These are phyloP conservation scores for Archaeoteleia sp. DNA, from an alignment of 2,888 invertebrate genomes.

Conservation along the genomic window DNA sequence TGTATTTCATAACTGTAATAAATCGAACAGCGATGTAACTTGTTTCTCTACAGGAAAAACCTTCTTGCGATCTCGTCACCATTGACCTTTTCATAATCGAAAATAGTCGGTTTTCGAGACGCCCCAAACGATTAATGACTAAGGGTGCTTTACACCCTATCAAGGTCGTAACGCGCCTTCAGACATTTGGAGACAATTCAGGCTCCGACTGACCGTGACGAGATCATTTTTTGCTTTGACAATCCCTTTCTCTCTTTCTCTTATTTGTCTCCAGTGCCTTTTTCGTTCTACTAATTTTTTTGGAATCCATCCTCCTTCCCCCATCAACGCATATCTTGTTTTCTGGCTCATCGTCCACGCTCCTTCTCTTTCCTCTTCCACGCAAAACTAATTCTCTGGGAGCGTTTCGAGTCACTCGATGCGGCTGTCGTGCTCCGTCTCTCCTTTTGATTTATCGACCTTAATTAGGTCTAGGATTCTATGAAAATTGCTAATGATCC, in stretches of 20 bases:
- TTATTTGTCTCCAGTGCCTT: slow-evolving; percentile 9
- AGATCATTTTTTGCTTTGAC: slow-evolving; percentile 54
- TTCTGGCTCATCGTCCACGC: slow-evolving; percentile 17
- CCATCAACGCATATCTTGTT: slow-evolving; percentile 20
- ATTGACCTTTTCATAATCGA: slow-evolving; percentile 45
- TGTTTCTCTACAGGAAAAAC: not conserved
- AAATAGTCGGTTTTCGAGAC: slow-evolving; percentile 37
- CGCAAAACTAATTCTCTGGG: slow-evolving; percentile 56
- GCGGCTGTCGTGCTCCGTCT: slow-evolving; percentile 57
- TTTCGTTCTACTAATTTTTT: slow-evolving; percentile 36
- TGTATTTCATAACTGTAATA: not conserved
- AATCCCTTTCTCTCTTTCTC: slow-evolving; percentile 20
- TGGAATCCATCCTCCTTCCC: slow-evolving; percentile 44
- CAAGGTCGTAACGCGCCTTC: slow-evolving; percentile 45
- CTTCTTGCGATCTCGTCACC: slow-evolving; percentile 26
- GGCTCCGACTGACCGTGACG: slow-evolving; percentile 47
- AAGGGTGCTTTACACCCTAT: slow-evolving; percentile 51
- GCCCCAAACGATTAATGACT: slow-evolving; percentile 44
- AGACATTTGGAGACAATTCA: slow-evolving; percentile 55
- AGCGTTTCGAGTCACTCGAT: slow-evolving; percentile 56
- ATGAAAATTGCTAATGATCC: slow-evolving; percentile 59
- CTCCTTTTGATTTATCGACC: slow-evolving; percentile 67
- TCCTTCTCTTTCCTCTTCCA: slow-evolving; percentile 44
- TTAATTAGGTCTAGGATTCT: slow-evolving; percentile 66
- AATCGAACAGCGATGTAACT: not conserved